Conservation (phyloP, 2,888 invertebrate species). For the Epistrophe grossulariae region DNA sequence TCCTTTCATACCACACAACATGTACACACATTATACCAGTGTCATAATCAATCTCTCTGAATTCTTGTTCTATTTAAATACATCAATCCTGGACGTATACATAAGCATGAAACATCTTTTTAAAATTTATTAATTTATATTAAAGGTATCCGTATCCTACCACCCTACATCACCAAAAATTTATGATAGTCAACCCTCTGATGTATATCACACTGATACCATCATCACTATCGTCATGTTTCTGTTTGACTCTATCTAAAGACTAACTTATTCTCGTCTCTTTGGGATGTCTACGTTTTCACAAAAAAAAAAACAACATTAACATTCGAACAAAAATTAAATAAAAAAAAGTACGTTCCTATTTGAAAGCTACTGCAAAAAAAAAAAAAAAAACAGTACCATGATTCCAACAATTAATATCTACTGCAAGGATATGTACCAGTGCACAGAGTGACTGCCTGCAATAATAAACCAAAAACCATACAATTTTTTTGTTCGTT, state of each 20-base stretch:
- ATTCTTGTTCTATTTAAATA: no score
- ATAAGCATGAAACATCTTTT: no score
- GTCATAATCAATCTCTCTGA: no score
- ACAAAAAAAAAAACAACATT: background rate
- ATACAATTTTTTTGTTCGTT: slow-evolving; percentile 58
- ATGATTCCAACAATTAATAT: slow-evolving; percentile 44
- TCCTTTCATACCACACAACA: no score
- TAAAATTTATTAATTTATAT: no score
- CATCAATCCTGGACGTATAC: no score
- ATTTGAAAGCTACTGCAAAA: slow-evolving; percentile 39
- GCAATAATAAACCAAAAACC: slow-evolving; percentile 65
- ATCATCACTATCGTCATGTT: slow-evolving; percentile 2
- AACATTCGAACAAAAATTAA: no score
- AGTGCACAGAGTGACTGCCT: slow-evolving; percentile 9
- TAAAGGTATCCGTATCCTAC: background rate
- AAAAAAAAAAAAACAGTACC: slow-evolving; percentile 8
- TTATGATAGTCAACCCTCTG: background rate
- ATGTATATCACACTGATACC: background rate
- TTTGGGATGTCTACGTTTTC: background rate
- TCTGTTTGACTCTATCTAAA: background rate
- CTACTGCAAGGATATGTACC: slow-evolving; percentile 18
- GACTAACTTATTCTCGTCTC: slow-evolving; percentile 26
- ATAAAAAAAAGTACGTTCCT: background rate
- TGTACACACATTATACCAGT: no score
- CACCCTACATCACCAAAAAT: background rate